phyloP scores from a whole-genome alignment of 1,140 invertebrate genomes.

The Calliphora vicina region DNA sequence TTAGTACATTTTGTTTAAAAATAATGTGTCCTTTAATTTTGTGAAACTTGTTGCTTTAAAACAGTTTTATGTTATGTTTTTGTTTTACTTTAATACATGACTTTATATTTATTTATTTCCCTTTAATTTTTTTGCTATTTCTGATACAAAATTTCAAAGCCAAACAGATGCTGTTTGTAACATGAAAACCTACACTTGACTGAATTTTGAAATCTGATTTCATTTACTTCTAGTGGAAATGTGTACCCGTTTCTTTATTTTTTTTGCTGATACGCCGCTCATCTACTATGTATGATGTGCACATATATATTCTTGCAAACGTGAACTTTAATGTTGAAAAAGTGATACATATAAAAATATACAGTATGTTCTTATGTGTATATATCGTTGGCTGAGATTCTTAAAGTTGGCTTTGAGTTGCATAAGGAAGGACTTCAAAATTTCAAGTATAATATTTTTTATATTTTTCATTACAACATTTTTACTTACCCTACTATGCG shows the following conservation, averaged over 20 bases:
- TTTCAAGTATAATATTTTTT: no score
- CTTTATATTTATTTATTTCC: background rate
- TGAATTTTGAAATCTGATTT: slow-evolving; percentile 2
- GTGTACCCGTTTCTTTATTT: background rate
- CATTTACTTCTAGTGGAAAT: background rate
- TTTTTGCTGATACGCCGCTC: background rate
- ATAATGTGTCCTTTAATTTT: background rate
- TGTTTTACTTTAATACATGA: background rate
- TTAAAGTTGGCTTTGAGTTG: no score
- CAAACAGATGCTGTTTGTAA: slow-evolving; percentile 5
- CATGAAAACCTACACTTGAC: background rate
- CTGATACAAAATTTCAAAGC: background rate
- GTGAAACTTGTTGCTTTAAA: background rate
- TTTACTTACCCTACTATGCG: no score
- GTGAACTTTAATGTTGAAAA: no score
- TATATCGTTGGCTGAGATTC: no score
- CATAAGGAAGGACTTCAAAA: no score
- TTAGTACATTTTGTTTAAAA: no score
- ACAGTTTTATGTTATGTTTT: background rate
- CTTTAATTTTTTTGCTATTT: background rate
- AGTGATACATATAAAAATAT: no score
- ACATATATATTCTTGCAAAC: no score
- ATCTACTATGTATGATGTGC: background rate
- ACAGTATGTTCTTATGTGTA: no score
- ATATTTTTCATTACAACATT: no score